Conservation (phyloP, 2,113 vertebrate genomes). For the Seriola dumerili region DNA sequence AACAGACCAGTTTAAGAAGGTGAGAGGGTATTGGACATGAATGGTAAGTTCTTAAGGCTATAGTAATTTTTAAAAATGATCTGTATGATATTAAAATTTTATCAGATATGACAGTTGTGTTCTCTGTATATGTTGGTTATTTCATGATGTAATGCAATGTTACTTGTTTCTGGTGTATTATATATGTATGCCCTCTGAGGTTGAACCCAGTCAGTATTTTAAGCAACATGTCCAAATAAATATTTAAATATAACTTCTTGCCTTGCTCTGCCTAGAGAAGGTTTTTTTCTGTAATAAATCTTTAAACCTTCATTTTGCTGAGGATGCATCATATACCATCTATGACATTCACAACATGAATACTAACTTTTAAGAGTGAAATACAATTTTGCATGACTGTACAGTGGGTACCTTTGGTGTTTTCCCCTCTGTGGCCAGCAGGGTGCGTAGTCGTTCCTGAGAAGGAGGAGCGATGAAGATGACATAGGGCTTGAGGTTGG, state of each 20-base stretch:
- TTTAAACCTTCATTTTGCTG: not conserved
- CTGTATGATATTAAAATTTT: not conserved
- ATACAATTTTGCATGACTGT: not conserved
- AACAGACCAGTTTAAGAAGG: not conserved
- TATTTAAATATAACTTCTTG: not conserved
- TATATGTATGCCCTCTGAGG: not conserved
- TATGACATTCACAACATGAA: not conserved
- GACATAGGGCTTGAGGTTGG: conserved; percentile 96
- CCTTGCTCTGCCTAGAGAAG: not conserved
- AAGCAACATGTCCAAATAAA: not conserved
- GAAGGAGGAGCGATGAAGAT: conserved; percentile 96
- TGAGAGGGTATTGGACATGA: not conserved
- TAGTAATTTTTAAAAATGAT: not conserved
- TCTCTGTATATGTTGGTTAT: not conserved
- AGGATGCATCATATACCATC: not conserved
- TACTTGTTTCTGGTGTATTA: not conserved
- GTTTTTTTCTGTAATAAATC: conserved; percentile 1
- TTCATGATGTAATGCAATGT: not conserved
- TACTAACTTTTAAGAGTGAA: not conserved
- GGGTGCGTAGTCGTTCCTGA: conserved; percentile 93
- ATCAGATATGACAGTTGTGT: not conserved
- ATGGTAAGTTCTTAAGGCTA: not conserved
- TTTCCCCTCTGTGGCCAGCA: conserved; percentile 93
- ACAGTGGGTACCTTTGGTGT: conserved; percentile 90
- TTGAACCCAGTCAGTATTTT: not conserved